Evolutionary conservation across 2,113 vertebrate genomes (phyloP).

Genomic region (Chaenogobius annularis): DNA sequence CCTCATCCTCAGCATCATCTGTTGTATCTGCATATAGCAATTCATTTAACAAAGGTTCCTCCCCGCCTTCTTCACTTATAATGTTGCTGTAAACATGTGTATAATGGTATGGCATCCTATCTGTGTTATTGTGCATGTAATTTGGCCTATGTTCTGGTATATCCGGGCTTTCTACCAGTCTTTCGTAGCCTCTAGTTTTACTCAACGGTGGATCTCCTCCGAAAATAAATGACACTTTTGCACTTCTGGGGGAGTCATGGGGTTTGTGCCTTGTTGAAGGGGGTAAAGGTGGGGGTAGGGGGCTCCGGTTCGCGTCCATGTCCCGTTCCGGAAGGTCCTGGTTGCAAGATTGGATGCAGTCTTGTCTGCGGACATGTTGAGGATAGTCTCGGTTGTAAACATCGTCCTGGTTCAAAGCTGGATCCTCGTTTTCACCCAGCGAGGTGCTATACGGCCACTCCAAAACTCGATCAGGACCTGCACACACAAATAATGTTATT

Average conservation of each 20-base stretch:
- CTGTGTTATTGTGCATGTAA: constrained; percentile 78
- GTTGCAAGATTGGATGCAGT: constrained; percentile 83
- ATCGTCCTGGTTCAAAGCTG: constrained; percentile 73
- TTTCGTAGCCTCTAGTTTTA: constrained; percentile 84
- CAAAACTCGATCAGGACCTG: constrained; percentile 82
- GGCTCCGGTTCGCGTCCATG: constrained; percentile 73
- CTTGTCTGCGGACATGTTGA: constrained; percentile 76
- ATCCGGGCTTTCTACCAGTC: constrained; percentile 88
- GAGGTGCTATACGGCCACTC: constrained; percentile 96
- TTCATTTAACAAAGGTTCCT: constrained; percentile 90
- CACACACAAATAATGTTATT: background rate
- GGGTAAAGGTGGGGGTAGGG: constrained; percentile 80
- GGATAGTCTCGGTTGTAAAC: constrained; percentile 79
- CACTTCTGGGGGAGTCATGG: constrained; percentile 89
- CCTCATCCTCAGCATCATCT: constrained; percentile 92
- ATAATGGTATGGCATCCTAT: constrained; percentile 83
- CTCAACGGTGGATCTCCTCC: constrained; percentile 87
- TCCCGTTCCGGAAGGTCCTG: constrained; percentile 72
- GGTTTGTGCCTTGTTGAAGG: constrained; percentile 85
- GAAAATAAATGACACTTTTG: constrained; percentile 98
- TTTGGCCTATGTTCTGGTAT: constrained; percentile 77
- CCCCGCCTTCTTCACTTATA: constrained; percentile 81
- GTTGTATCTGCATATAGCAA: constrained; percentile 91
- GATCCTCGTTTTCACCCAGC: constrained; percentile 82
- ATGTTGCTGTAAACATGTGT: constrained; percentile 90